phyloP scores from a whole-genome alignment of 1,140 invertebrate genomes.

The Myzus persicae region DNA sequence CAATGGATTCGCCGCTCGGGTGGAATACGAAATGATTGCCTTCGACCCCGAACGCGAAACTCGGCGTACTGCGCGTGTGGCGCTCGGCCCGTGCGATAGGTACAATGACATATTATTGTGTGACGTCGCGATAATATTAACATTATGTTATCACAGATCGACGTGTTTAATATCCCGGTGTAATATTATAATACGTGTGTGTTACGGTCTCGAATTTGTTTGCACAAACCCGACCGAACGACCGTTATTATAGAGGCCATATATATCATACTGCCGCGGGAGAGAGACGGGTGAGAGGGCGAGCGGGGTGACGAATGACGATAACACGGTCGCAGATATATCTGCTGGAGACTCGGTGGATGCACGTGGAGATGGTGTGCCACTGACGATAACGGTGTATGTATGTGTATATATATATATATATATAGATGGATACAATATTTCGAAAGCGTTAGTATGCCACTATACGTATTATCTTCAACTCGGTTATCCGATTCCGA shows the following conservation, averaged over 20 bases:
- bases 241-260: neutral
- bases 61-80: neutral
- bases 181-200: neutral
- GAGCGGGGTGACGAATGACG: neutral
- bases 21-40: slow-evolving; percentile 5
- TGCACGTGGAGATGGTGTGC: neutral
- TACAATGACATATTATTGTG: neutral
- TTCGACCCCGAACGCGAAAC: neutral
- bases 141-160: neutral
- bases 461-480: neutral
- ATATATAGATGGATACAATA: neutral
- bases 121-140: neutral
- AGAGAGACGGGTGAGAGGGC: no score
- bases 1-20: neutral
- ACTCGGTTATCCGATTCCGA: neutral
- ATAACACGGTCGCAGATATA: neutral
- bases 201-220: neutral
- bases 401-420: no score
- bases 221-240: neutral
- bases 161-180: neutral
- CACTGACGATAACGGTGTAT: neutral
- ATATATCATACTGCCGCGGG: neutral
- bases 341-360: neutral
- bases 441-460: neutral
- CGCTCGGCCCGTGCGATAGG: neutral